Conservation (phyloP, 2,113 vertebrate species). For the Pao palembangensis region DNA sequence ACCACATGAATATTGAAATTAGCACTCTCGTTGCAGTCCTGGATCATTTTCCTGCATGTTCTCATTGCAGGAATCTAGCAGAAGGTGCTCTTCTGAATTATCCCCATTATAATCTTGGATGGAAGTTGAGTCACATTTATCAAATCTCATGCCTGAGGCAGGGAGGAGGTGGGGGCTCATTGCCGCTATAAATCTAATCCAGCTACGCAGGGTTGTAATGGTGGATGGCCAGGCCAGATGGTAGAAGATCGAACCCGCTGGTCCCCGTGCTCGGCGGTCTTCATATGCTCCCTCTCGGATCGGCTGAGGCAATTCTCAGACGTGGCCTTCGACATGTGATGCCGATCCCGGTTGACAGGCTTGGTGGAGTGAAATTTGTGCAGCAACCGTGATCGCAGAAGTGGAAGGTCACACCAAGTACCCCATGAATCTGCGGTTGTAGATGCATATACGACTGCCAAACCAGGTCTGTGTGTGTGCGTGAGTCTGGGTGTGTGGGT, state of each 20-base stretch:
- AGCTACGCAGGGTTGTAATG: constrained; percentile 46
- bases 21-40: neutral
- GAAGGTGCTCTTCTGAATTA: constrained; percentile 69
- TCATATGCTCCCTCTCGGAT: constrained; percentile 38
- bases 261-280: constrained; percentile 41
- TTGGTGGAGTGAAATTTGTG: neutral
- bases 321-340: constrained; percentile 8
- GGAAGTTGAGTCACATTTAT: constrained; percentile 67
- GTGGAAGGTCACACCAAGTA: neutral
- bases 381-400: constrained; percentile 9
- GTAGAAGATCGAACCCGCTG: constrained; percentile 61
- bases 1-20: constrained; percentile 7
- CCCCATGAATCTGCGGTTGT: constrained; percentile 4
- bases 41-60: constrained; percentile 23
- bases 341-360: constrained; percentile 32
- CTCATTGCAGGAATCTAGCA: constrained; percentile 40
- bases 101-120: constrained; percentile 70
- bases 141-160: constrained; percentile 65
- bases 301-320: constrained; percentile 21
- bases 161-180: constrained; percentile 52
- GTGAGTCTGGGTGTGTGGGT: neutral
- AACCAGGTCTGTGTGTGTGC: neutral
- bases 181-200: constrained; percentile 73
- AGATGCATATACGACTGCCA: constrained; percentile 6
- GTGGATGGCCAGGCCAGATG: constrained; percentile 69